phyloP scores from a whole-genome alignment of 2,888 invertebrate species.

The Salticus scenicus region DNA sequence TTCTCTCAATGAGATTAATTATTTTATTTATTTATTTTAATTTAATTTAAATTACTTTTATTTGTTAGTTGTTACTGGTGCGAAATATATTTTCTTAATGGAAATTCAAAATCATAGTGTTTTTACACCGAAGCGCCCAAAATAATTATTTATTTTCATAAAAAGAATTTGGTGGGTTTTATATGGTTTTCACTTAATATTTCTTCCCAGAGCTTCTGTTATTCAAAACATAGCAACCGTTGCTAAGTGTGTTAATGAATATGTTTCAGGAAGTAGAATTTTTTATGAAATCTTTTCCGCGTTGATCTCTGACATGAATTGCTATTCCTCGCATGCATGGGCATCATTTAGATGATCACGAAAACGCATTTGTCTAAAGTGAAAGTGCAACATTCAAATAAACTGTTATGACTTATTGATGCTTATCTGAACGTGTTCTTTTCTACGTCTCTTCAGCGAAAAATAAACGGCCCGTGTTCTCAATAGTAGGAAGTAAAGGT shows the following conservation, averaged over 20 bases:
- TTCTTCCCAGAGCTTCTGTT: background rate
- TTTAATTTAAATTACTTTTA: too few species aligned
- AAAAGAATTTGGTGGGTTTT: too few species aligned
- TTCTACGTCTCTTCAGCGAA: background rate
- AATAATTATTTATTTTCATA: too few species aligned
- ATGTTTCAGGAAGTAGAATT: background rate
- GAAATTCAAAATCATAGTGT: too few species aligned
- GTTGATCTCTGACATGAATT: slow-evolving; percentile 14
- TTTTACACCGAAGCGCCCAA: too few species aligned
- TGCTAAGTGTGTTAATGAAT: slow-evolving; percentile 1
- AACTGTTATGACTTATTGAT: slow-evolving; percentile 5
- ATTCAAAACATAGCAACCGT: background rate
- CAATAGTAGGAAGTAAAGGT: background rate
- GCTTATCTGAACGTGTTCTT: slow-evolving; percentile 7
- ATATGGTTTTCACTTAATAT: too few species aligned
- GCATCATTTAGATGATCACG: background rate
- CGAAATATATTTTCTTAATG: too few species aligned
- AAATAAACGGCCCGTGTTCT: background rate
- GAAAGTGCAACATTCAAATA: slow-evolving; percentile 7
- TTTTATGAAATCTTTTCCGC: slow-evolving; percentile 10
- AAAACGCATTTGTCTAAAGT: background rate
- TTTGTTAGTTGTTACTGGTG: too few species aligned
- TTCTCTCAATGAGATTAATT: too few species aligned
- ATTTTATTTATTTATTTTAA: too few species aligned
- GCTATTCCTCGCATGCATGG: background rate